Percentiles rank a stretch among this genome's conserved stretches.
These are phyloP conservation scores for Himalopsyche kuldschensis DNA, from an alignment of 2,888 invertebrate genomes.

Conservation along the genomic window DNA sequence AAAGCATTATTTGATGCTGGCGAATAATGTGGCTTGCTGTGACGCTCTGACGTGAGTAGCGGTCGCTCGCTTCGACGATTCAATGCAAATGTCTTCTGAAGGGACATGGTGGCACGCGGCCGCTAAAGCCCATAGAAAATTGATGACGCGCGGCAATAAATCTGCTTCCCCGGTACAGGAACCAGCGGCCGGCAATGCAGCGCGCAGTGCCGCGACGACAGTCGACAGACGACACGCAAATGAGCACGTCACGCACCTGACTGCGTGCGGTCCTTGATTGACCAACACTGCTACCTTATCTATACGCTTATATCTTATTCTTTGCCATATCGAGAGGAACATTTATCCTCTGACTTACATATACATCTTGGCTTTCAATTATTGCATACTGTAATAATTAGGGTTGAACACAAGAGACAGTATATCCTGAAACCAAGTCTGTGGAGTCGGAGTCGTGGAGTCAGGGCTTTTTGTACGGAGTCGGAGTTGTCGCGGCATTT, in stretches of 20 bases:
- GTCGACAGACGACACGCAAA: neutral
- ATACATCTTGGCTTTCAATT: neutral
- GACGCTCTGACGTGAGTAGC: neutral
- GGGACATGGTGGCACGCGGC: conserved; percentile 8
- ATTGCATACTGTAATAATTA: neutral
- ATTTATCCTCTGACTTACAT: neutral
- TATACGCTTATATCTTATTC: neutral
- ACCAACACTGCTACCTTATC: neutral
- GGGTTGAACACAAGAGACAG: neutral
- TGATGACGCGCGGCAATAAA: conserved; percentile 26
- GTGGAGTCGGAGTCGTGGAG: too few species aligned
- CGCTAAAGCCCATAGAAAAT: conserved; percentile 15
- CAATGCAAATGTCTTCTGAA: conserved; percentile 40
- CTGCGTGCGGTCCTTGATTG: neutral
- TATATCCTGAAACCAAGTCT: too few species aligned
- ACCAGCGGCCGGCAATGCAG: neutral
- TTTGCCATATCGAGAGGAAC: neutral
- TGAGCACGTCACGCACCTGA: neutral
- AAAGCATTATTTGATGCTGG: neutral
- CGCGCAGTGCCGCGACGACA: neutral
- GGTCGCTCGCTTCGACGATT: conserved; percentile 27
- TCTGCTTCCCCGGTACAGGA: conserved; percentile 10
- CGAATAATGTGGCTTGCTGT: neutral
- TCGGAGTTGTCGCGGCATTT: too few species aligned
- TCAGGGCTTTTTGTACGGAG: too few species aligned